Conservation (phyloP, 2,113 vertebrate species). For the Numenius arquata region DNA sequence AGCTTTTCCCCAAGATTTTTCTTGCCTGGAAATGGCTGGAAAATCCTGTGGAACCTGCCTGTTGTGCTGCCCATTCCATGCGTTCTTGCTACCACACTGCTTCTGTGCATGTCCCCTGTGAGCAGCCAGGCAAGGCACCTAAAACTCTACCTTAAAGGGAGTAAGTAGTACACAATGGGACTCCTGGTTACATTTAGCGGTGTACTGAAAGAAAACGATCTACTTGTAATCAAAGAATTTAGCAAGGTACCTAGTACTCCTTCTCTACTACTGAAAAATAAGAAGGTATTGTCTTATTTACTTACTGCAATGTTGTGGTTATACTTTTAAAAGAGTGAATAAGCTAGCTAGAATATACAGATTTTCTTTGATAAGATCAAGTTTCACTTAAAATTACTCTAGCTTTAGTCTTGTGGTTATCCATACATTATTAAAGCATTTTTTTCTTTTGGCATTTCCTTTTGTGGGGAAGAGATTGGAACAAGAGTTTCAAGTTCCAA, state of each 20-base stretch:
- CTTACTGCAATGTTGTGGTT: background rate
- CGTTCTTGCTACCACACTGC: background rate
- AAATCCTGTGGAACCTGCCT: background rate
- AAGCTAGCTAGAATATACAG: background rate
- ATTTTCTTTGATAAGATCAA: slow-evolving; percentile 44
- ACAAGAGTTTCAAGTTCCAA: slow-evolving; percentile 55
- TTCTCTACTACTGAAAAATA: background rate
- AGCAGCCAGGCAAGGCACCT: background rate
- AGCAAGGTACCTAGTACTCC: background rate
- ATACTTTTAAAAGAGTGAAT: background rate
- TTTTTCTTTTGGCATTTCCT: slow-evolving; percentile 51
- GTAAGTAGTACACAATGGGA: background rate
- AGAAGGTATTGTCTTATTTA: background rate
- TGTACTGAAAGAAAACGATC: background rate
- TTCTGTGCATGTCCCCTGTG: background rate
- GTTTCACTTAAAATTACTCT: slow-evolving; percentile 26
- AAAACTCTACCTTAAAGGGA: background rate
- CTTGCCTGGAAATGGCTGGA: background rate
- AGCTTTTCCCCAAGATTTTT: background rate
- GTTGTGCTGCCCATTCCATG: background rate
- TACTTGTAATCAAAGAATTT: background rate
- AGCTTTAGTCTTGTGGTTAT: slow-evolving; percentile 40
- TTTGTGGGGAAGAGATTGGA: slow-evolving; percentile 15
- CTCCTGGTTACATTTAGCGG: background rate
- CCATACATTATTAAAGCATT: background rate